phyloP scores from a whole-genome alignment of 2,797 vertebrate genomes.

The Acanthurus lineatus region DNA sequence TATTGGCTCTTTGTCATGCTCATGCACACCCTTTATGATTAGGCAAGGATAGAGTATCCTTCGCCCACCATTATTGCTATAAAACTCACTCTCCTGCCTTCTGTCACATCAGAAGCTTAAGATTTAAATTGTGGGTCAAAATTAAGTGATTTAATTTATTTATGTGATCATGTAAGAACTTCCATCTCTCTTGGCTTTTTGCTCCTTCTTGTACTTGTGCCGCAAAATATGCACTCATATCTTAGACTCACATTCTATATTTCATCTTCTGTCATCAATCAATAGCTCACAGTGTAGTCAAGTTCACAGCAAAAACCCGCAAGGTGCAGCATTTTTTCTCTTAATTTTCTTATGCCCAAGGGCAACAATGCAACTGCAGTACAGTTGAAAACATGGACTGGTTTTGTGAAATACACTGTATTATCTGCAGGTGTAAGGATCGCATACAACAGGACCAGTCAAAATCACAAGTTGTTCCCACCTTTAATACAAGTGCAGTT shows the following conservation, averaged over 20 bases:
- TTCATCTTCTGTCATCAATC: conserved; percentile 3
- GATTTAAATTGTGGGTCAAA: neutral
- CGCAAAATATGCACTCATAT: neutral
- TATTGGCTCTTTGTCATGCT: neutral
- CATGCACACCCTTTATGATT: neutral
- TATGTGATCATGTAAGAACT: neutral
- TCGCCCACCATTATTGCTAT: neutral
- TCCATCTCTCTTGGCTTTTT: neutral
- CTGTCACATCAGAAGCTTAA: neutral
- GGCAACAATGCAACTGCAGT: neutral
- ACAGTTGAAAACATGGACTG: neutral
- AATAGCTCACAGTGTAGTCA: neutral
- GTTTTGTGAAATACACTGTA: conserved; percentile 3
- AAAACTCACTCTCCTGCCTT: neutral
- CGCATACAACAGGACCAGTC: conserved; percentile 11
- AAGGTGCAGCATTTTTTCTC: neutral
- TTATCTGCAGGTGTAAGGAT: conserved; percentile 8
- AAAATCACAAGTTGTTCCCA: neutral
- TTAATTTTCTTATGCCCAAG: neutral
- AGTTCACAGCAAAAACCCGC: neutral
- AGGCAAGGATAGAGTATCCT: neutral
- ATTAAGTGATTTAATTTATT: neutral
- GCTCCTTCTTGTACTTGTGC: neutral
- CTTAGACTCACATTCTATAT: neutral
- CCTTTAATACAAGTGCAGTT: conserved; percentile 2